A percentile compares a stretch with the other conserved stretches of the same genome.
Evolutionary conservation across 2,888 invertebrate genomes (phyloP).

Genomic region (Cloeon dipterum): DNA sequence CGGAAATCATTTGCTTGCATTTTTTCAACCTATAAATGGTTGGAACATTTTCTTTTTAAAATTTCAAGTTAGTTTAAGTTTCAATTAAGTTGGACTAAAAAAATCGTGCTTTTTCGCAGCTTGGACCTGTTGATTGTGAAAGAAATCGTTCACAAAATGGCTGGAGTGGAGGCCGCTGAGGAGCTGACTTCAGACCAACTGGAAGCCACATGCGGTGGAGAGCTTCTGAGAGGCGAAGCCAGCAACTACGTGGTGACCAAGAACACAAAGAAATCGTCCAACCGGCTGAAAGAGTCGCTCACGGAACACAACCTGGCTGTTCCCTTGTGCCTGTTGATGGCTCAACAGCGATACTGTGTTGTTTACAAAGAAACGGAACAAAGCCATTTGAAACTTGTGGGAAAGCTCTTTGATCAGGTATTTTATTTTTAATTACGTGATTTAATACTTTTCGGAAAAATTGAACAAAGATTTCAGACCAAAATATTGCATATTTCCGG

Average conservation of each 20-base stretch:
- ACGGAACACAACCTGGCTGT: slow-evolving; percentile 84
- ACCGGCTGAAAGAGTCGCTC: slow-evolving; percentile 83
- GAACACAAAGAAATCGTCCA: slow-evolving; percentile 88
- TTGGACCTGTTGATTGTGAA: slow-evolving; percentile 80
- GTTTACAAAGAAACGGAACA: slow-evolving; percentile 63
- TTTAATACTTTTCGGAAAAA: slow-evolving; percentile 3
- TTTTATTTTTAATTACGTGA: slow-evolving; percentile 8
- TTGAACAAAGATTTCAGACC: neutral
- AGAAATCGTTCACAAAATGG: slow-evolving; percentile 98
- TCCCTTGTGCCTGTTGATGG: slow-evolving; percentile 78
- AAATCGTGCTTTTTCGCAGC: slow-evolving; percentile 26
- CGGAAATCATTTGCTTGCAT: slow-evolving; percentile 1
- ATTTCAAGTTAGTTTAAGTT: slow-evolving; percentile 1
- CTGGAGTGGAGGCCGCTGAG: slow-evolving; percentile 90
- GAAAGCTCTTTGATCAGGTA: slow-evolving; percentile 39
- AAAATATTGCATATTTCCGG: neutral
- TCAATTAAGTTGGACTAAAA: neutral
- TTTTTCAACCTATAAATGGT: slow-evolving; percentile 1
- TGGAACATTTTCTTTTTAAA: slow-evolving; percentile 2
- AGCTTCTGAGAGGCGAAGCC: slow-evolving; percentile 83
- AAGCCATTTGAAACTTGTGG: slow-evolving; percentile 72
- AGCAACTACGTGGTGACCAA: slow-evolving; percentile 93
- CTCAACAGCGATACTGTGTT: slow-evolving; percentile 91
- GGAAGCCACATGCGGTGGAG: slow-evolving; percentile 93
- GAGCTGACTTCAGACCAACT: slow-evolving; percentile 92